These are phyloP conservation scores for Schizaphis graminum DNA, from an alignment of 2,888 invertebrate genomes.

Conservation along the genomic window DNA sequence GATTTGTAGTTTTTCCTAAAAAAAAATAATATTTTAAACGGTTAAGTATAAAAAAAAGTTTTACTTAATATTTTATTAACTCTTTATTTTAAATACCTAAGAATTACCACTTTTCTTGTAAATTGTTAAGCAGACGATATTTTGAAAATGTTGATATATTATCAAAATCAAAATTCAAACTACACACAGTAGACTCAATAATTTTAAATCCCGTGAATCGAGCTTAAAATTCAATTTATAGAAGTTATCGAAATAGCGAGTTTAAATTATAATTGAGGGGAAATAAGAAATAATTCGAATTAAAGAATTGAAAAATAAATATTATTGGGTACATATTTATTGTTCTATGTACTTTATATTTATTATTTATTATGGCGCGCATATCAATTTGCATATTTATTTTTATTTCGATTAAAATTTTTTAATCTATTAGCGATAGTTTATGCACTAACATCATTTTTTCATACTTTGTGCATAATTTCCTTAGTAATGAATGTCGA, in stretches of 20 bases:
- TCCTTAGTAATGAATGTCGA: neutral
- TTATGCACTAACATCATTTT: neutral
- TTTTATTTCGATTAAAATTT: too few species aligned
- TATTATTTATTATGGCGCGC: too few species aligned
- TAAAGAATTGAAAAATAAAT: too few species aligned
- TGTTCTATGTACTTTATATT: too few species aligned
- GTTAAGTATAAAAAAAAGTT: neutral
- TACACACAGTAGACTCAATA: too few species aligned
- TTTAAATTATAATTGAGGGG: too few species aligned
- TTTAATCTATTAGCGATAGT: neutral
- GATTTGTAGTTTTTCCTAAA: neutral
- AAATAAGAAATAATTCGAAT: too few species aligned
- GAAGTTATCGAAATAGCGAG: too few species aligned
- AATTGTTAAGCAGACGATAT: neutral
- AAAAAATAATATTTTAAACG: neutral
- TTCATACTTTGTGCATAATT: neutral
- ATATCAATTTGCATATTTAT: too few species aligned
- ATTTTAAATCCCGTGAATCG: neutral
- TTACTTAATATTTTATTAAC: neutral
- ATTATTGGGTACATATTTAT: too few species aligned
- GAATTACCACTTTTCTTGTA: neutral
- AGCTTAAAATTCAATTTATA: neutral
- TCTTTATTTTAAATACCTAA: neutral
- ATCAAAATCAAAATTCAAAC: neutral
- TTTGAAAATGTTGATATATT: neutral